phyloP scores from a whole-genome alignment of 2,113 vertebrate species.

The Esox niger region DNA sequence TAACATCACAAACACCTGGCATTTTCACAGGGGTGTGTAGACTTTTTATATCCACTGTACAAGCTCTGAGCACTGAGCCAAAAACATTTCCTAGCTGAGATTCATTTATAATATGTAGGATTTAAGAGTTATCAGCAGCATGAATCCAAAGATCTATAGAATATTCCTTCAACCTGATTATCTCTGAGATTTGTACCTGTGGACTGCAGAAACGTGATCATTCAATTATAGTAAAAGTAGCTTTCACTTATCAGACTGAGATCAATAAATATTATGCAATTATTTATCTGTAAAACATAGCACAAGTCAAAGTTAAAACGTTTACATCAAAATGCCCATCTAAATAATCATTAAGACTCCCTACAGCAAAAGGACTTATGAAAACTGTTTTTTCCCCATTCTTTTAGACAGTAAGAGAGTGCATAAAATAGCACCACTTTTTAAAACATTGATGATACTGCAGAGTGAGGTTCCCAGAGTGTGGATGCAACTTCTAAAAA shows the following conservation, averaged over 20 bases:
- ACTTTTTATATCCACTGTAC: too few relatives aligned
- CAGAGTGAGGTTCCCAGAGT: slow-evolving; percentile 22
- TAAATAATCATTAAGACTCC: too few relatives aligned
- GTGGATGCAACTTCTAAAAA: slow-evolving; percentile 22
- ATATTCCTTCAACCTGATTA: background rate
- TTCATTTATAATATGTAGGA: background rate
- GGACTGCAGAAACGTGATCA: background rate
- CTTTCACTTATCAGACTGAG: too few relatives aligned
- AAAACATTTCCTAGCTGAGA: background rate
- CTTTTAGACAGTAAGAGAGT: slow-evolving; percentile 14
- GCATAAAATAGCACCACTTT: slow-evolving; percentile 8
- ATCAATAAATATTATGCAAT: too few relatives aligned
- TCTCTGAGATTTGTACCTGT: background rate
- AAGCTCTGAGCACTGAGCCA: background rate
- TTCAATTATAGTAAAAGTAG: too few relatives aligned
- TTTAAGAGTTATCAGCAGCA: background rate
- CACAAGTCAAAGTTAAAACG: too few relatives aligned
- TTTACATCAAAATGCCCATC: too few relatives aligned
- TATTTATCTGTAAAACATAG: too few relatives aligned
- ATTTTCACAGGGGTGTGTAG: too few relatives aligned
- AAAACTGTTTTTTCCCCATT: background rate
- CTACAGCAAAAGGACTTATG: background rate
- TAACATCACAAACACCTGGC: too few relatives aligned
- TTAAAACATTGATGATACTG: slow-evolving; percentile 22
- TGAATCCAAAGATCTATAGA: background rate